A percentile compares a stretch with the other conserved stretches of the same genome.
phyloP scores from a whole-genome alignment of 1,140 invertebrate species.

The Caenorhabditis tropicalis region DNA sequence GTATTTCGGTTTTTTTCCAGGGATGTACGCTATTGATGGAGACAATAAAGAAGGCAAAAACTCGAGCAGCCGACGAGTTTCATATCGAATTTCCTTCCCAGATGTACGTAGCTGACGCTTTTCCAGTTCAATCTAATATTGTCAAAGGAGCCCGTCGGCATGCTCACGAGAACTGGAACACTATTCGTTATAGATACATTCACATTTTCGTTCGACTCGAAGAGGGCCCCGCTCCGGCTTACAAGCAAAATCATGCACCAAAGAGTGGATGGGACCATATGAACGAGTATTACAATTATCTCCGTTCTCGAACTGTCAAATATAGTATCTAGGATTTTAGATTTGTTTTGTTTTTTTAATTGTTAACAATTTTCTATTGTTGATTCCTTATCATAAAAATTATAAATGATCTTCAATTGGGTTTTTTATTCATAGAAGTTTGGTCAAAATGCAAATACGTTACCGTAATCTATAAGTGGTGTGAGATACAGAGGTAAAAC shows the following conservation, averaged over 20 bases:
- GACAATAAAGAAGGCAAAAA: conserved; percentile 64
- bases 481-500: conserved; percentile 11
- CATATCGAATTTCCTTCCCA: conserved; percentile 63
- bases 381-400: neutral
- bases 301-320: conserved; percentile 66
- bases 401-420: neutral
- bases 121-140: conserved; percentile 67
- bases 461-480: conserved; percentile 10
- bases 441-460: neutral
- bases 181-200: conserved; percentile 68
- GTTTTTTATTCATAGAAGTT: neutral
- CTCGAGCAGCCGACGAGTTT: conserved; percentile 66
- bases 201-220: conserved; percentile 62
- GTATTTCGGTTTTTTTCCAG: conserved; percentile 57
- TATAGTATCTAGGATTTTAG: conserved; percentile 65
- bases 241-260: conserved; percentile 52
- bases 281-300: conserved; percentile 68
- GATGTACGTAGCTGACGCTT: conserved; percentile 70
- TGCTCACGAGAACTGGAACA: conserved; percentile 66
- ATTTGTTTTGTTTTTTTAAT: conserved; percentile 47
- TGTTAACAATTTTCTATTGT: conserved; percentile 37
- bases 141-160: conserved; percentile 67
- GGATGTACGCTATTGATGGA: conserved; percentile 62
- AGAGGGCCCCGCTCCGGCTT: conserved; percentile 61
- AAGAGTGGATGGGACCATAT: conserved; percentile 70